phyloP scores from a whole-genome alignment of 1,140 invertebrate genomes.

The Drosophila ficusphila region DNA sequence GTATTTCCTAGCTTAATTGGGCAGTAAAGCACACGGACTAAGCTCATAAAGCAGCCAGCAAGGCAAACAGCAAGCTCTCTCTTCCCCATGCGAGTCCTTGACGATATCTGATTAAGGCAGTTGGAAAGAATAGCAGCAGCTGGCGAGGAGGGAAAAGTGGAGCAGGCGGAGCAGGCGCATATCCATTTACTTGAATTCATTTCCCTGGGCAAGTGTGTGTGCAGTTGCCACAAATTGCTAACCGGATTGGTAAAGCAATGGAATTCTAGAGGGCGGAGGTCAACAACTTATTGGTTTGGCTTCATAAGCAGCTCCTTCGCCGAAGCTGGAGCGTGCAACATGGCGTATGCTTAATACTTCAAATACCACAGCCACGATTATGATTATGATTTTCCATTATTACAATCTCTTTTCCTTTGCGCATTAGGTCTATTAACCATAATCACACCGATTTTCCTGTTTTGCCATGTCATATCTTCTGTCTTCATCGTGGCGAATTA shows the following conservation, averaged over 20 bases:
- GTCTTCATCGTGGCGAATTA: not conserved
- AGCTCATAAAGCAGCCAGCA: slow-evolving; percentile 61
- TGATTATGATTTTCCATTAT: slow-evolving; percentile 9
- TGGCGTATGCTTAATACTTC: slow-evolving; percentile 14
- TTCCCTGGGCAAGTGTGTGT: not conserved
- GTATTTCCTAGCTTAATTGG: slow-evolving; percentile 74
- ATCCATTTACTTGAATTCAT: slow-evolving; percentile 8
- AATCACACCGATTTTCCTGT: too few relatives aligned
- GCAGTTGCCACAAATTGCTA: slow-evolving; percentile 14
- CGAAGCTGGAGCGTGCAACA: not conserved
- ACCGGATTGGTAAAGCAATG: not conserved
- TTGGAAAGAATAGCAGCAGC: slow-evolving; percentile 20
- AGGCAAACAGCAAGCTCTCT: slow-evolving; percentile 31
- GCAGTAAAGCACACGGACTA: slow-evolving; percentile 59
- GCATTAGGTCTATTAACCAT: not conserved
- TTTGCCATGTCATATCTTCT: too few relatives aligned
- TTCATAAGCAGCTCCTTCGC: slow-evolving; percentile 22
- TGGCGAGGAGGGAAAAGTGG: slow-evolving; percentile 1
- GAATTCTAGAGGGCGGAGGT: not conserved
- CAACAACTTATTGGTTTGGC: slow-evolving; percentile 9
- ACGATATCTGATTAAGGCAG: slow-evolving; percentile 47
- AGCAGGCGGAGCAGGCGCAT: slow-evolving; percentile 4
- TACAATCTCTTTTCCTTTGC: not conserved
- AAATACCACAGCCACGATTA: not conserved
- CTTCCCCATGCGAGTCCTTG: slow-evolving; percentile 8